Evolutionary conservation across 2,113 vertebrate species (phyloP), one percentile per base, ranked within the genome.

Genomic region (Poeciliopsis occidentalis): DNA sequence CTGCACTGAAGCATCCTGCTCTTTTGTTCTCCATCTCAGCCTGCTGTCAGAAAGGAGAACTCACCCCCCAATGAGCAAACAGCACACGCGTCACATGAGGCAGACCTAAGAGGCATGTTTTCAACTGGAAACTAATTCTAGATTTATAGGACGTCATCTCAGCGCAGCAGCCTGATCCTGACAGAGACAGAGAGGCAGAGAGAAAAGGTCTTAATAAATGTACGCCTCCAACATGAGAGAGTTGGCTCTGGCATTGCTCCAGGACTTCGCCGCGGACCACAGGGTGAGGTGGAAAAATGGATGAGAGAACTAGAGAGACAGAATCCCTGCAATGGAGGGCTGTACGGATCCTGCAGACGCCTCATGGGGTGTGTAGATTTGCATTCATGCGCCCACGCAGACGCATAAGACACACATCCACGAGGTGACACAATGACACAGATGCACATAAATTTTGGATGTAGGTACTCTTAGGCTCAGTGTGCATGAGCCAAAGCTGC

Each of bases 1-100:
- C 70, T 82, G 78, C 65, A 76, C 71, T 82, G 84, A 82, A 81
- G 85, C 79, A 73, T 73, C 82, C 71, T 68, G 64, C 57, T 80
- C 69, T 69, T 80, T 75, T 79, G 60, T 71, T 75, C 66, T 64
- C 34, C 75, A 67, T 34, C 63, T 73, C 51, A 64, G 44, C 29
- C 39, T 51, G 44, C 70, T 57, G 64, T 75, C 68, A 44, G 65
- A 71, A 0, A 63, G 65, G 29, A 60, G 60, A 41, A 75, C 75
- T 68, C 63, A 57, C 22, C 67, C 67, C 63, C 4, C 32, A 54
- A 19, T 62, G 51, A 71, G 44, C 37, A 47, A 64, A 54, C 24
- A 66, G 30, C n/a, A 67, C 17, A 1, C 10, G 44, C 6, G 4
- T 73, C 69, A 65, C 65, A 69, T 41, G 39, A 83, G 57, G 47